phyloP scores from a whole-genome alignment of 2,888 invertebrate species.

The Torymus texanus region DNA sequence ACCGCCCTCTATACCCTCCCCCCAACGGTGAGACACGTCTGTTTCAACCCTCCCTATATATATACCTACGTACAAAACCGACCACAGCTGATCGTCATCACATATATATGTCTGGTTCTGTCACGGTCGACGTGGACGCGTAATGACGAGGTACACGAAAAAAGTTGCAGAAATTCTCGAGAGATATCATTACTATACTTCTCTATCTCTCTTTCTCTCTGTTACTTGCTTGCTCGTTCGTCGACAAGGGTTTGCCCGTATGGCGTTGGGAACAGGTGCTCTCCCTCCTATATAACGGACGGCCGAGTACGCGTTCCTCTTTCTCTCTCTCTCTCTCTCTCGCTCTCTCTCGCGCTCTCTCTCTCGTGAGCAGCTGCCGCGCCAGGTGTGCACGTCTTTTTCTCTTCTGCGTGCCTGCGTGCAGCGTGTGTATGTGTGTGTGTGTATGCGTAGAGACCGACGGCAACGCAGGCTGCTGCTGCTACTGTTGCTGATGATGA shows the following conservation, averaged over 20 bases:
- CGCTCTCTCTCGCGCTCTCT: not conserved
- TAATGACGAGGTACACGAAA: constrained; percentile 38
- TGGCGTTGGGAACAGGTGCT: constrained; percentile 54
- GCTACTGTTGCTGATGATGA: too few species aligned
- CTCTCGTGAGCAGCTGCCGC: constrained; percentile 68
- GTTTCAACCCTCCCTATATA: too few species aligned
- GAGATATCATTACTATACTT: constrained; percentile 22
- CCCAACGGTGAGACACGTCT: too few species aligned
- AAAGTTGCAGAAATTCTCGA: constrained; percentile 15
- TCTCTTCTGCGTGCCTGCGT: constrained; percentile 20
- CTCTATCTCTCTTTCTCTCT: not conserved
- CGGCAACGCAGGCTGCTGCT: not conserved
- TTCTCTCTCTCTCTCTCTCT: too few species aligned
- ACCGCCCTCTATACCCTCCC: too few species aligned
- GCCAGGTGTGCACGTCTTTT: constrained; percentile 68
- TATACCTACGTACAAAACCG: too few species aligned
- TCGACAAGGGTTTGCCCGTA: constrained; percentile 25
- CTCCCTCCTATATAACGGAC: constrained; percentile 49
- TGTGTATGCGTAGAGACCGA: constrained; percentile 6
- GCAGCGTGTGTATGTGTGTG: not conserved
- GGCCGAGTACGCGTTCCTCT: not conserved
- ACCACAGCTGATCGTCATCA: too few species aligned
- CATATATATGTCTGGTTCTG: not conserved
- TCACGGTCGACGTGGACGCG: constrained; percentile 49
- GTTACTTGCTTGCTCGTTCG: too few species aligned